These are phyloP conservation scores for Danio jaintianensis DNA, from an alignment of 2,797 vertebrate species.

Conservation along the genomic window DNA sequence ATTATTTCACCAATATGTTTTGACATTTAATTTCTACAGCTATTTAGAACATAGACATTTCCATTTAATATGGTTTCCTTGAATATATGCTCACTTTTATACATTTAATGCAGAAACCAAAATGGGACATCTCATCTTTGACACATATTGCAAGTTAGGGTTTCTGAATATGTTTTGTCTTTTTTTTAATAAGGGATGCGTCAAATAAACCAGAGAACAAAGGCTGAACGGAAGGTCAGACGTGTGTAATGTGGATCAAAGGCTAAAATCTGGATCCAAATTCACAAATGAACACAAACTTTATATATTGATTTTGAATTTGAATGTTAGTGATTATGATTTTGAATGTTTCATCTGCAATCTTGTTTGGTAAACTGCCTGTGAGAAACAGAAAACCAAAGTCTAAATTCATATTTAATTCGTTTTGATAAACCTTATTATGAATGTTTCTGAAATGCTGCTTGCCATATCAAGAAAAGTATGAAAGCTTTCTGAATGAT, in stretches of 20 bases:
- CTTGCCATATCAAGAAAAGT: background rate
- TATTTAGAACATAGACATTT: no score
- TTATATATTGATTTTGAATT: background rate
- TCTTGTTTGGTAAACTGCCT: background rate
- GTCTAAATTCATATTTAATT: background rate
- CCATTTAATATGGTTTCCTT: no score
- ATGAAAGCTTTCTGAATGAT: background rate
- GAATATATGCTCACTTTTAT: no score
- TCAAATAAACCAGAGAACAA: conserved; percentile 67
- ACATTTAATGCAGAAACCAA: no score
- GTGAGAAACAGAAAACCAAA: background rate
- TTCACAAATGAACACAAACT: background rate
- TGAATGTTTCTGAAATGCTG: background rate
- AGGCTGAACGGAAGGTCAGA: conserved; percentile 56
- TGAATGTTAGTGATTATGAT: background rate
- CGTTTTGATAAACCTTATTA: background rate
- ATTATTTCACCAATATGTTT: no score
- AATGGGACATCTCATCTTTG: no score
- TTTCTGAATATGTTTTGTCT: conserved; percentile 4
- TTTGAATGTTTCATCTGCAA: background rate
- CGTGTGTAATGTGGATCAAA: conserved; percentile 44
- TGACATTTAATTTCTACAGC: no score
- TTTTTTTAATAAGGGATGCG: conserved; percentile 66
- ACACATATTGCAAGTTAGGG: background rate
- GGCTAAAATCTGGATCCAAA: background rate